Evolutionary conservation across 1,140 invertebrate genomes (phyloP), one percentile per base, ranked within the genome.

Genomic region (Heterodera schachtii): DNA sequence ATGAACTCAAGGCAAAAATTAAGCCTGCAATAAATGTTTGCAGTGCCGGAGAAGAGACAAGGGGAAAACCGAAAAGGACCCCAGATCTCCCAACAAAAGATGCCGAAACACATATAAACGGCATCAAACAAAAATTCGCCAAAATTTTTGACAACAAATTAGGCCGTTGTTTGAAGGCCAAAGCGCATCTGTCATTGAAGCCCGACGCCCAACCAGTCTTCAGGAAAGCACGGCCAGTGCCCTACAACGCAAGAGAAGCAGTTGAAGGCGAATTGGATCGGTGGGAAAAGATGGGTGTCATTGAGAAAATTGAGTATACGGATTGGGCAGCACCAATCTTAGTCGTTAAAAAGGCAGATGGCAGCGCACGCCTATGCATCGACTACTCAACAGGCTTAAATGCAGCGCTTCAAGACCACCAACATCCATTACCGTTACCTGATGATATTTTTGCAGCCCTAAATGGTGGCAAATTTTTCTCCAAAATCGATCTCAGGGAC

Each of bases 281-380:
- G 44, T 77, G 88, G 49, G 43, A 79, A 60, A n/a, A 67, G 3
- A 75, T 81, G 57, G 83, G 86, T 3, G 84, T 86, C 9, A 85
- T 91, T 44, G 73, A 81, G 78, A 78, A 76, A 41, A 83, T 91
- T n/a, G 75, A 85, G 44, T 52, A 84, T 84, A 64, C 85, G 75
- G 90, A 90, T 90, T 92, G 90, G 90, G 90, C 90, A 16, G 88
- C 91, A 19, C 90, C 91, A 16, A 79, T 91, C n/a, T 87, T 91
- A 1, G 82, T 89, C 3, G 85, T 91, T 3, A 86, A 85, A 66
- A 92, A 91, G 84, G 73, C 87, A 3, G 79, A 87, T 71, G 90
- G 90, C 3, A 82, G 83, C 78, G 86, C 90, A 3, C 78, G 90
- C 44, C 64, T 91, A 0, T 91, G 90, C 79, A 81, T 81, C 79